Conservation (phyloP, 2,888 invertebrate genomes). For the Cryptocephalus moraei region DNA sequence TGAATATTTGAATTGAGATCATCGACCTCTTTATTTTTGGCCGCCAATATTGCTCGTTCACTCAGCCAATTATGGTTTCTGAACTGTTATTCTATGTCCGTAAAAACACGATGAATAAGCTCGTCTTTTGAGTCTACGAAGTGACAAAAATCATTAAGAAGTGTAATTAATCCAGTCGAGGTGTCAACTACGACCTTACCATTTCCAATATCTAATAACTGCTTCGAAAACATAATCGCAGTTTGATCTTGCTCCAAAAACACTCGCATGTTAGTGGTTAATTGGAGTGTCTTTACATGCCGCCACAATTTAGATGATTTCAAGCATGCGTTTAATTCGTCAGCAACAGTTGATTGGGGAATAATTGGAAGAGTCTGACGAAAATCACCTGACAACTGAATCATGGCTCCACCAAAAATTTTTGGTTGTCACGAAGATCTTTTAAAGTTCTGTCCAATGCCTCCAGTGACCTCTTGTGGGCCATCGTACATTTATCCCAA, state of each 20-base stretch:
- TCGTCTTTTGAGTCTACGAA: neutral
- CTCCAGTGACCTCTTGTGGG: no score
- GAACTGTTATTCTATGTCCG: neutral
- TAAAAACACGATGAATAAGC: constrained; percentile 1
- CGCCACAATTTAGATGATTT: neutral
- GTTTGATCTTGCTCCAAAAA: neutral
- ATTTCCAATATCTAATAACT: neutral
- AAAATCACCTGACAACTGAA: no score
- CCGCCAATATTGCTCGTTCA: neutral
- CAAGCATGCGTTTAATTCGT: neutral
- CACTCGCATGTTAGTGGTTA: neutral
- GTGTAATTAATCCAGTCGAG: constrained; percentile 1
- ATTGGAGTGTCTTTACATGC: neutral
- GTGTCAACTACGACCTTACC: neutral
- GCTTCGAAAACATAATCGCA: neutral
- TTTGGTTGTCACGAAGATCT: no score
- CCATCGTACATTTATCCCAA: no score
- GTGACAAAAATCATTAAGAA: neutral
- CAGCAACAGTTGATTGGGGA: no score
- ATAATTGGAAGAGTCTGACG: no score
- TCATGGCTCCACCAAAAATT: no score
- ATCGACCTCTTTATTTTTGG: neutral
- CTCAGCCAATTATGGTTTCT: neutral
- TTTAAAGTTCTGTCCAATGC: no score
- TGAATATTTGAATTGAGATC: no score